Evolutionary conservation across 2,113 vertebrate genomes (phyloP).

Genomic region (Rhineura floridana): DNA sequence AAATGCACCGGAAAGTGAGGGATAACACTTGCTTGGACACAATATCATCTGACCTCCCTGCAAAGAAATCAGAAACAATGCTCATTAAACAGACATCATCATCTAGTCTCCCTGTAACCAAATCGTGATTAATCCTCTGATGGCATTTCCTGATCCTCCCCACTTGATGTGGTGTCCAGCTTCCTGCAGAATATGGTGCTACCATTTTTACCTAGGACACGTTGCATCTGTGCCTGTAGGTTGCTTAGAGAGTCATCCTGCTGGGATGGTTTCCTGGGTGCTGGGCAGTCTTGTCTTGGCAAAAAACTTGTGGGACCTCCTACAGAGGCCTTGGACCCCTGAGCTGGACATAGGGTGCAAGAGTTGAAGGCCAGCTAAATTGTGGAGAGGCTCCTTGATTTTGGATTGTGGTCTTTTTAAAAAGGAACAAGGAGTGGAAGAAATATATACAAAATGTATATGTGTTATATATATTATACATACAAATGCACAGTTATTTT

Average conservation of each 20-base stretch:
- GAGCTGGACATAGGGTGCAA: background rate
- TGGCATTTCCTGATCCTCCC: background rate
- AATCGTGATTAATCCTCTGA: too few relatives aligned
- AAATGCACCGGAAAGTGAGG: too few relatives aligned
- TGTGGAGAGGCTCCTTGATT: background rate
- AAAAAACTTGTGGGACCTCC: background rate
- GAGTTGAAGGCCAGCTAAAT: background rate
- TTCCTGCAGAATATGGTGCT: background rate
- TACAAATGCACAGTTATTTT: conserved; percentile 45
- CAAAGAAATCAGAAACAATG: too few relatives aligned
- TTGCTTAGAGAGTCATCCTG: background rate
- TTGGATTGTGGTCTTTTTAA: background rate
- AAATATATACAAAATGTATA: conserved; percentile 30
- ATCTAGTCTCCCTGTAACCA: too few relatives aligned
- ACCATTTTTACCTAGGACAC: too few relatives aligned
- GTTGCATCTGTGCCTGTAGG: background rate
- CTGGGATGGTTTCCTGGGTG: background rate
- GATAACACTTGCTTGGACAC: too few relatives aligned
- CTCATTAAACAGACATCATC: too few relatives aligned
- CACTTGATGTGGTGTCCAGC: background rate
- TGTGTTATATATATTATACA: conserved; percentile 20
- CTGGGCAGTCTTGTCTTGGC: background rate
- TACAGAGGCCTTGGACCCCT: background rate
- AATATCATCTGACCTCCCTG: too few relatives aligned
- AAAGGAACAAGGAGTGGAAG: background rate